phyloP scores from a whole-genome alignment of 2,888 invertebrate genomes.

The Drosophila testacea region DNA sequence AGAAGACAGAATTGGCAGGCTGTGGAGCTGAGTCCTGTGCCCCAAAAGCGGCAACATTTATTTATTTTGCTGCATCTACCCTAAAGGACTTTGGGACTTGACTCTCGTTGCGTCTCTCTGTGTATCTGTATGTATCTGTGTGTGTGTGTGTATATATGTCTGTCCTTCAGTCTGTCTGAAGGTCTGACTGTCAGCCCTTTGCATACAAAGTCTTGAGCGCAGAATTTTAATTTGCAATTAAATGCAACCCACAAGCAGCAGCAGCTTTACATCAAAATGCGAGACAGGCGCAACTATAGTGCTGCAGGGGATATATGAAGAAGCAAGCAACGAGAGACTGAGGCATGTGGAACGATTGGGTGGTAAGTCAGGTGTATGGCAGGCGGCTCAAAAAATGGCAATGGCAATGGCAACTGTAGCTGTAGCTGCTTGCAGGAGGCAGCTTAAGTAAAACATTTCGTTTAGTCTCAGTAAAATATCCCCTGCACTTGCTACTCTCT shows the following conservation, averaged over 20 bases:
- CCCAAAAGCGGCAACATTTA: conserved; percentile 71
- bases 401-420: conserved; percentile 21
- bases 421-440: conserved; percentile 31
- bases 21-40: conserved; percentile 30
- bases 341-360: neutral
- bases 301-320: conserved; percentile 22
- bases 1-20: neutral
- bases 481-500: neutral
- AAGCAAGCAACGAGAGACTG: neutral
- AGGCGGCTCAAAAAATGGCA: conserved; percentile 19
- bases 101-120: conserved; percentile 18
- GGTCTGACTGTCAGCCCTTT: conserved; percentile 60
- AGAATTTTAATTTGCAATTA: conserved; percentile 84
- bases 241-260: conserved; percentile 78
- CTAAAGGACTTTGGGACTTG: conserved; percentile 56
- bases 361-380: conserved; percentile 44
- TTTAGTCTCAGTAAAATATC: conserved; percentile 51
- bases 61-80: conserved; percentile 71
- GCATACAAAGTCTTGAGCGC: conserved; percentile 77
- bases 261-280: conserved; percentile 77
- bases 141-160: conserved; percentile 14
- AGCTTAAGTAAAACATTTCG: conserved; percentile 61
- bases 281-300: conserved; percentile 42
- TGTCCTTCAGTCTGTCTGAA: conserved; percentile 40
- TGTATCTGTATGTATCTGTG: neutral